These are phyloP conservation scores for Temnothorax nylanderi DNA, from an alignment of 1,140 invertebrate species.

Conservation along the genomic window DNA sequence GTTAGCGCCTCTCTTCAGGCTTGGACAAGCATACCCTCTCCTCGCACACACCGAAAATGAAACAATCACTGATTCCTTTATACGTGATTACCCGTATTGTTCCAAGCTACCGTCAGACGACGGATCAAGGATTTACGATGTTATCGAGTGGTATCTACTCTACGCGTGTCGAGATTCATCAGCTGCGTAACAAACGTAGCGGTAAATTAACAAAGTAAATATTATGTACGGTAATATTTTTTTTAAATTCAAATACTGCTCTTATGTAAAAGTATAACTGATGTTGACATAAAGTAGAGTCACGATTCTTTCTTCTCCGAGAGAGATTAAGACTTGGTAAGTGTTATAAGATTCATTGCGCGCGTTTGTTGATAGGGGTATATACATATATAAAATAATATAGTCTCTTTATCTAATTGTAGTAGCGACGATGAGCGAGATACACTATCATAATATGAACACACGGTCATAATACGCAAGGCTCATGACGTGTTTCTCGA, in stretches of 20 bases:
- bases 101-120: constrained; percentile 67
- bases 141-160: constrained; percentile 57
- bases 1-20: constrained; percentile 15
- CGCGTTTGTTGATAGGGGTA: neutral
- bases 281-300: neutral
- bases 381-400: constrained; percentile 19
- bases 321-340: neutral
- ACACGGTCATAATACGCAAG: neutral
- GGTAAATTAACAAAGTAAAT: constrained; percentile 21
- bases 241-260: neutral
- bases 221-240: neutral
- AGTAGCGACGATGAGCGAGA: neutral
- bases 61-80: constrained; percentile 84
- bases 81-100: constrained; percentile 84
- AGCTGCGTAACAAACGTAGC: neutral
- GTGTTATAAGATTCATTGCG: neutral
- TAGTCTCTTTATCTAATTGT: constrained; percentile 1
- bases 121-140: constrained; percentile 64
- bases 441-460: constrained; percentile 2
- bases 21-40: constrained; percentile 59
- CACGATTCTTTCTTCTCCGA: neutral
- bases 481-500: constrained; percentile 1
- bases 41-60: constrained; percentile 70
- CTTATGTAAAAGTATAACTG: neutral
- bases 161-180: constrained; percentile 8